These are phyloP conservation scores for Scomber japonicus DNA, from an alignment of 2,113 vertebrate genomes.

Conservation along the genomic window DNA sequence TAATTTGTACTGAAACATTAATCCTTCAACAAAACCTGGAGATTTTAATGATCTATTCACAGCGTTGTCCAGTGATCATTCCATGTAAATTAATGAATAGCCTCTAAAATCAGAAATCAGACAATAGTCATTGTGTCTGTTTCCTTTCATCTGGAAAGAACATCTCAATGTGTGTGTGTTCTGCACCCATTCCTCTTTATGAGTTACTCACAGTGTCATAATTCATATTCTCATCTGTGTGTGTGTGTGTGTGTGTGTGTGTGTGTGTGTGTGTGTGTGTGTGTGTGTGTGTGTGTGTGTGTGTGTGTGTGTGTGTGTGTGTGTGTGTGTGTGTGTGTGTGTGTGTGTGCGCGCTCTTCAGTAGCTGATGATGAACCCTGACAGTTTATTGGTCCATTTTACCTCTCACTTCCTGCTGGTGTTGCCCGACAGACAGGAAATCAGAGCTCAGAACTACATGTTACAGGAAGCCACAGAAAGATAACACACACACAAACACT, in stretches of 20 bases:
- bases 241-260: neutral
- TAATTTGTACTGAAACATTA: too few species aligned
- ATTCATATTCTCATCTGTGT: neutral
- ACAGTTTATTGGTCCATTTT: slow-evolving; percentile 31
- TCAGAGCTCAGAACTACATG: slow-evolving; percentile 53
- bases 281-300: neutral
- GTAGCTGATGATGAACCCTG: slow-evolving; percentile 3
- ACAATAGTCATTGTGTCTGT: slow-evolving; percentile 46
- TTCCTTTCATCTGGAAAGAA: slow-evolving; percentile 59
- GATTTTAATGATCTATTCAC: neutral
- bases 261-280: neutral
- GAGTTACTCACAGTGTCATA: neutral
- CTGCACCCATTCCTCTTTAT: slow-evolving; percentile 12
- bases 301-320: neutral
- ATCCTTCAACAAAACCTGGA: too few species aligned
- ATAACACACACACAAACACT: slow-evolving; percentile 29
- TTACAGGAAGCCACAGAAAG: slow-evolving; percentile 59
- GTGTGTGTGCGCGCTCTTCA: neutral
- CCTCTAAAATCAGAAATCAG: slow-evolving; percentile 17
- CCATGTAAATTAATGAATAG: slow-evolving; percentile 14
- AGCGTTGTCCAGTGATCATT: neutral
- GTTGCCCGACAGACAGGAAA: slow-evolving; percentile 55
- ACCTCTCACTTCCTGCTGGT: slow-evolving; percentile 32
- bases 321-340: neutral
- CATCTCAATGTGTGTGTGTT: slow-evolving; percentile 17